Evolutionary conservation across 2,888 invertebrate genomes (phyloP).

Genomic region (Hirtodrosophila alboralis): DNA sequence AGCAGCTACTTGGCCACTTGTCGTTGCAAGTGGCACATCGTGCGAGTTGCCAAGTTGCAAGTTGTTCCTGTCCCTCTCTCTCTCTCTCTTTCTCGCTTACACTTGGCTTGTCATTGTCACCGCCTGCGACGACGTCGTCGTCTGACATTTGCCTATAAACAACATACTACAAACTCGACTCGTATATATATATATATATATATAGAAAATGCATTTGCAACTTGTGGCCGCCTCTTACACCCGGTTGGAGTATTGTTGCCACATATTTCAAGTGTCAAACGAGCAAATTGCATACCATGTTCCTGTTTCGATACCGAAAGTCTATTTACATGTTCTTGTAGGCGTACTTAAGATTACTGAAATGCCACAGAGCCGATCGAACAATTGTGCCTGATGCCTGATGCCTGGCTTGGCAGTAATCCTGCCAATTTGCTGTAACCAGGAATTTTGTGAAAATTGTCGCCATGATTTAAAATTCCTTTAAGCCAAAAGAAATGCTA

Average conservation of each 20-base stretch:
- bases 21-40: conserved; percentile 63
- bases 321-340: conserved; percentile 83
- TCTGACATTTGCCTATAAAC: conserved; percentile 73
- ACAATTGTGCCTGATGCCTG: conserved; percentile 40
- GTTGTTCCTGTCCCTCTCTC: conserved; percentile 25
- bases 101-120: conserved; percentile 65
- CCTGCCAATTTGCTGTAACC: conserved; percentile 68
- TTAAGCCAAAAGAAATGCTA: conserved; percentile 31
- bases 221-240: conserved; percentile 20
- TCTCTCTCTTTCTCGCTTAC: conserved; percentile 1
- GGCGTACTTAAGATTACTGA: conserved; percentile 82
- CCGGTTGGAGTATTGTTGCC: conserved; percentile 65
- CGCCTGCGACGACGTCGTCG: conserved; percentile 59
- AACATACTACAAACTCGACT: conserved; percentile 35
- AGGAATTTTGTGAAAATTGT: conserved; percentile 81
- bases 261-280: conserved; percentile 83
- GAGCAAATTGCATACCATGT: conserved; percentile 83
- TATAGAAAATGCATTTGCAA: conserved; percentile 60
- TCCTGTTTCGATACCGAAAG: conserved; percentile 77
- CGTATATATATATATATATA: conserved; percentile 52
- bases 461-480: conserved; percentile 79
- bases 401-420: conserved; percentile 27
- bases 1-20: conserved; percentile 71
- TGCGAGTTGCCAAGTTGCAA: conserved; percentile 12
- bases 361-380: conserved; percentile 66